These are phyloP conservation scores for Sminthurides aquaticus DNA, from an alignment of 2,888 invertebrate species.

Conservation along the genomic window DNA sequence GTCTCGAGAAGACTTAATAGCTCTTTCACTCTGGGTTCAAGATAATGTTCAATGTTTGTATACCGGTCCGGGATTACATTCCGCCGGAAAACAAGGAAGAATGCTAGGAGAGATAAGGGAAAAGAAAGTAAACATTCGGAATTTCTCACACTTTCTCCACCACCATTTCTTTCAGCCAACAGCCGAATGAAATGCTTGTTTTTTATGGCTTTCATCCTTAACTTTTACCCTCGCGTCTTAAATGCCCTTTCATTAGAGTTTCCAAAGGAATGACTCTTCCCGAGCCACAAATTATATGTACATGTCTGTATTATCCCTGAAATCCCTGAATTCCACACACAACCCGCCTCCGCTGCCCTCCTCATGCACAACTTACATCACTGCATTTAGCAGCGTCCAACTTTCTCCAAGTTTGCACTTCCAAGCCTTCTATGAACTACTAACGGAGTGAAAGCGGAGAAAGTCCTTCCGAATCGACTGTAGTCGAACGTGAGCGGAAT, in stretches of 20 bases:
- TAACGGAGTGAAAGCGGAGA: background rate
- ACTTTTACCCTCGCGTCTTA: background rate
- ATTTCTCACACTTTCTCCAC: background rate
- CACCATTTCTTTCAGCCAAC: background rate
- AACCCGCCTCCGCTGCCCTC: background rate
- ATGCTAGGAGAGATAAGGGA: background rate
- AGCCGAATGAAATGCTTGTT: background rate
- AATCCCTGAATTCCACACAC: no score
- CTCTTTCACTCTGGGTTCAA: no score
- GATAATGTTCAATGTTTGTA: background rate
- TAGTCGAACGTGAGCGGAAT: constrained; percentile 23
- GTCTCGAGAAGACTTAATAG: no score
- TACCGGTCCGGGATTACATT: background rate
- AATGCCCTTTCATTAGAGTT: background rate
- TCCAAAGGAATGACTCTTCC: background rate
- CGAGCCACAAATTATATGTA: background rate
- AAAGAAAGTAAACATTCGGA: background rate
- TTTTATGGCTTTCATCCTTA: background rate
- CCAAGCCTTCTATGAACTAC: background rate
- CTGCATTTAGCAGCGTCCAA: background rate
- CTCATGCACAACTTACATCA: background rate
- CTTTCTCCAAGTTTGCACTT: background rate
- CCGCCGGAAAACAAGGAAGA: background rate
- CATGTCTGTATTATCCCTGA: background rate
- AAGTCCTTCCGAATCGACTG: no score